Base-by-base conservation (phyloP, 2,113 vertebrate species). In the Oncorhynchus masou region DNA sequence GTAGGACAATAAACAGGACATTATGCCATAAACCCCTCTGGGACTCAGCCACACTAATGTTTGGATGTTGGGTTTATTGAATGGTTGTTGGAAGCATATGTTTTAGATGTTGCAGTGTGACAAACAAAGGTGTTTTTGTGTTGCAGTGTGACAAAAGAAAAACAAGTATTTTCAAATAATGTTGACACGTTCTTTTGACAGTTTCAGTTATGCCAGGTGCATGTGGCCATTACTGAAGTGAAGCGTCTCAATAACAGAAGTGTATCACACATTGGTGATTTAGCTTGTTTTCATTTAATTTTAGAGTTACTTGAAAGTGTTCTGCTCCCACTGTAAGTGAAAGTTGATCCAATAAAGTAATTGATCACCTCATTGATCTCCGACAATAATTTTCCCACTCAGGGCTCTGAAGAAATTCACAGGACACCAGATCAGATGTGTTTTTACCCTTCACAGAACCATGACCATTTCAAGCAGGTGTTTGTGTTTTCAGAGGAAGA, bases 1-100 rank as follows among this genome's bases (percentile, higher is more conserved):
- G 73, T 77, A 74, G 70, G 86, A 86, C 79, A 78, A 79, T 74
- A 79, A 84, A 80, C 45, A 75, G 39, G 13, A 54, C 66, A 54
- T 74, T 73, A 64, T 20, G 60, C 74, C 81, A 27, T 49, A 81
- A 79, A 78, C 84, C 79, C 77, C 75, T 83, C 79, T 71, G 73
- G 71, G 68, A 48, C 81, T 71, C 22, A 25, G 5, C 4, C 51
- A 54, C 16, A 8, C 45, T 25, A 5, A 15, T 70, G 19, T 5
- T 64, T 73, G 57, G 7, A 76, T 29, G 49, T 71, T 12, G 45
- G 25, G 39, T 70, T 78, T 64, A 51, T 51, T 62, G 59, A 62
- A 22, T 25, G 16, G 51, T 57, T 4, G 27, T 74, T 19, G 70
- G 39, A 77, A 73, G 54, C 82, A 80, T 75, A 60, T 62, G 69